Evolutionary conservation across 2,888 invertebrate species (phyloP).

Genomic region (Tetanocera ferruginea): DNA sequence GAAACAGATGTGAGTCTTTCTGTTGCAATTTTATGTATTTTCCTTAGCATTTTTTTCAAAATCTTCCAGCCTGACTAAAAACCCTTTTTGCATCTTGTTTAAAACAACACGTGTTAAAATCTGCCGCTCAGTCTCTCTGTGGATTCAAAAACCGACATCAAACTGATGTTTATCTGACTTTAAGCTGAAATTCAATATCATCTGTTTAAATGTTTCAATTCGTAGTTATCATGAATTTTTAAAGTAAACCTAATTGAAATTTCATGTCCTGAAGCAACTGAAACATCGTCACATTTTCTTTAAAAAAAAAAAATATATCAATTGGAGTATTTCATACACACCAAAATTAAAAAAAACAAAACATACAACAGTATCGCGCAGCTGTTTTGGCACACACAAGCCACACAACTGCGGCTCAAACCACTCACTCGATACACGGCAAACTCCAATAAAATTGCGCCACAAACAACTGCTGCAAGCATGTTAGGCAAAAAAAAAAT

Average conservation of each 20-base stretch:
- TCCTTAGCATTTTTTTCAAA: no score
- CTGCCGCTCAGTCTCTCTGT: no score
- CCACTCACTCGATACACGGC: slow-evolving; percentile 34
- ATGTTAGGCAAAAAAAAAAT: slow-evolving; percentile 37
- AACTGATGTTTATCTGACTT: no score
- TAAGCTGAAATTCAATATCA: no score
- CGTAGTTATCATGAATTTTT: neutral
- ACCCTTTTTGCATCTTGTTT: no score
- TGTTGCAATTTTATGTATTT: no score
- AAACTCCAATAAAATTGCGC: slow-evolving; percentile 43
- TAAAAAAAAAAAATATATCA: neutral
- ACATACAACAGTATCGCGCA: neutral
- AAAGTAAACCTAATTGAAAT: slow-evolving; percentile 11
- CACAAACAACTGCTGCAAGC: slow-evolving; percentile 37
- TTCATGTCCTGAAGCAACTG: slow-evolving; percentile 9
- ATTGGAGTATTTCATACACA: neutral
- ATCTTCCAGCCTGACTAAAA: no score
- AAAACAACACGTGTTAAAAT: no score
- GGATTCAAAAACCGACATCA: no score
- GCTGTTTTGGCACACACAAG: slow-evolving; percentile 24
- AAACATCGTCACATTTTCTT: slow-evolving; percentile 13
- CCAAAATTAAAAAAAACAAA: neutral
- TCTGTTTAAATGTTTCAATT: no score
- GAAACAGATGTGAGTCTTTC: no score
- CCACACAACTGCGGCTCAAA: slow-evolving; percentile 43